Evolutionary conservation across 2,113 vertebrate species (phyloP).

Genomic region (Lampris megalopsis): DNA sequence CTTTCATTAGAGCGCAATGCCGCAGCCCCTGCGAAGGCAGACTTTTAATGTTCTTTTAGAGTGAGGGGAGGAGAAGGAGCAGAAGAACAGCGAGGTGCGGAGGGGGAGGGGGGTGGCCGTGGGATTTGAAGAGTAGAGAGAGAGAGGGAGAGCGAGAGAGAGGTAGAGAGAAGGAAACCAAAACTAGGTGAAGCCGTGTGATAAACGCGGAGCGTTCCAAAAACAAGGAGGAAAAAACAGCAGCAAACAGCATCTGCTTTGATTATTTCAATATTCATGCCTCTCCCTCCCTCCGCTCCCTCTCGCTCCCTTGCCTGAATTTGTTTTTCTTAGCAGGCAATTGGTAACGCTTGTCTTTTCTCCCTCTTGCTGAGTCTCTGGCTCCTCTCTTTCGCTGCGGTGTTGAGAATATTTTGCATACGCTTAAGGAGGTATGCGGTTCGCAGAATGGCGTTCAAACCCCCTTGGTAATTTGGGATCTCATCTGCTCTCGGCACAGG

Average conservation of each 20-base stretch:
- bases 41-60: constrained; percentile 80
- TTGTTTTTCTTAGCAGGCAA: constrained; percentile 71
- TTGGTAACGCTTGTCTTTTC: constrained; percentile 70
- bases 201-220: constrained; percentile 76
- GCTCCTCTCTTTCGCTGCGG: constrained; percentile 21
- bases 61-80: constrained; percentile 61
- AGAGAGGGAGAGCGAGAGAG: constrained; percentile 31
- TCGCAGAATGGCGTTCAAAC: constrained; percentile 51
- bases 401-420: constrained; percentile 70
- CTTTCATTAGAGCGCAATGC: constrained; percentile 89
- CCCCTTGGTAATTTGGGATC: constrained; percentile 66
- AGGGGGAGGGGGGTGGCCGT: neutral
- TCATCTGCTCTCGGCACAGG: constrained; percentile 53
- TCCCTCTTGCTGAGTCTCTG: constrained; percentile 38
- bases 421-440: constrained; percentile 45
- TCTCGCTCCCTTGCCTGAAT: constrained; percentile 60
- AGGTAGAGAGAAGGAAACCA: constrained; percentile 28
- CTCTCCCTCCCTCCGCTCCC: constrained; percentile 30
- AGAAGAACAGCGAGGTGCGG: constrained; percentile 4
- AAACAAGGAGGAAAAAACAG: constrained; percentile 67
- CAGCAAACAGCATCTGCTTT: constrained; percentile 67
- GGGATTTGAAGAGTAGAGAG: constrained; percentile 23
- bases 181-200: constrained; percentile 75
- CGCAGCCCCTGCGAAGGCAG: constrained; percentile 72
- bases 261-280: constrained; percentile 78